Conservation (phyloP, 2,888 invertebrate genomes). For the Cryptocephalus primarius region DNA sequence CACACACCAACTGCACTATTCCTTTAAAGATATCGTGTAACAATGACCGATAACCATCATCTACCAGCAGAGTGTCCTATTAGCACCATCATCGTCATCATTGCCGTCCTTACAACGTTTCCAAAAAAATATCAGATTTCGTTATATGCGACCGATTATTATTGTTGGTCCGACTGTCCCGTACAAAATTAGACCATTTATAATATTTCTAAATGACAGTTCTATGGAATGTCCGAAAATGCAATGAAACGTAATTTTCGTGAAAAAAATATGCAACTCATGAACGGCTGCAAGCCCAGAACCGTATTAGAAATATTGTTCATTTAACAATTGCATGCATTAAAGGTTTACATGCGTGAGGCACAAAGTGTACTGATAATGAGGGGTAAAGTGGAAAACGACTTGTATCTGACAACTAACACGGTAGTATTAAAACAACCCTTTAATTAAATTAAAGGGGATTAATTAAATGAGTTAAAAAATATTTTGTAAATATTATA, state of each 20-base stretch:
- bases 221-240: slow-evolving; percentile 31
- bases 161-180: slow-evolving; percentile 19
- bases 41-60: slow-evolving; percentile 11
- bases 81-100: not conserved
- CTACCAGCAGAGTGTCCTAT: slow-evolving; percentile 3
- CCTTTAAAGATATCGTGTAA: slow-evolving; percentile 11
- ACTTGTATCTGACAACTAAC: no score
- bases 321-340: no score
- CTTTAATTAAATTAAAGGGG: no score
- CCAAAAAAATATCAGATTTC: slow-evolving; percentile 29
- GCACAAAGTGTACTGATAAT: no score
- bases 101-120: not conserved
- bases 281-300: slow-evolving; percentile 28
- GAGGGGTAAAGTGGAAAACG: no score
- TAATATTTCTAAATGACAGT: slow-evolving; percentile 37
- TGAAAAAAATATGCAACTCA: slow-evolving; percentile 33
- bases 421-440: no score
- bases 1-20: no score
- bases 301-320: slow-evolving; percentile 13
- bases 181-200: slow-evolving; percentile 34
- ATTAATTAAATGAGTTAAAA: no score
- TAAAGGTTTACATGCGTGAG: no score
- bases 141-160: slow-evolving; percentile 23
- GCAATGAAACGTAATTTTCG: slow-evolving; percentile 25
- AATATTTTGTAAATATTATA: no score